Percentiles rank a stretch among this genome's conserved stretches.
Conservation (phyloP, 2,113 vertebrate genomes). For the Anguilla rostrata region DNA sequence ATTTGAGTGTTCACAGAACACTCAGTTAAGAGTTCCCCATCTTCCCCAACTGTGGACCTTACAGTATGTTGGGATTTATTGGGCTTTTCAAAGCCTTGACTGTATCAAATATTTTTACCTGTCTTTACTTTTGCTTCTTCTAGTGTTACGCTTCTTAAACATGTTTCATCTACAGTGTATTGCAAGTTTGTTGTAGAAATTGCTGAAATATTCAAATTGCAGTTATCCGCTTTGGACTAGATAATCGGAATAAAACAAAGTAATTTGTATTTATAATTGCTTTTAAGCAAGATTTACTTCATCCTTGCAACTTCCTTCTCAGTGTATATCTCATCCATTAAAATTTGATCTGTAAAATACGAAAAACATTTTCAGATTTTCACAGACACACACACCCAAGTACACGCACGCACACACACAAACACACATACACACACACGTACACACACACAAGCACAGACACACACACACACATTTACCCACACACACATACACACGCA, state of each 20-base stretch:
- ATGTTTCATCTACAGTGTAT: not conserved
- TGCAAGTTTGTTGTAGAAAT: not conserved
- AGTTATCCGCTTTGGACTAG: not conserved
- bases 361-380: constrained; percentile 25
- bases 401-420: constrained; percentile 10
- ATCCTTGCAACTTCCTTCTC: not conserved
- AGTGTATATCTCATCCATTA: not conserved
- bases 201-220: not conserved
- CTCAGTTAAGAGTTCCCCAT: not conserved
- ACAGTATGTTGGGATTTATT: not conserved
- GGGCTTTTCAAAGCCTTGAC: not conserved
- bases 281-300: not conserved
- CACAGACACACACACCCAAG: not conserved
- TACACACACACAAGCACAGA: constrained; percentile 3
- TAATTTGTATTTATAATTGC: not conserved
- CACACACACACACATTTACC: not conserved
- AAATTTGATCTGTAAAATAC: not conserved
- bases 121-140: not conserved
- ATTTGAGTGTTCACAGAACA: not conserved
- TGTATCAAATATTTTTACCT: not conserved
- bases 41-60: not conserved
- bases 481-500: not conserved
- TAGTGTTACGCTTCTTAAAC: not conserved
- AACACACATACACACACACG: not conserved
- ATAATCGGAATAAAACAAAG: not conserved